Base-by-base conservation (phyloP, 2,797 vertebrate genomes). In the Sebastolobus altivelis region DNA sequence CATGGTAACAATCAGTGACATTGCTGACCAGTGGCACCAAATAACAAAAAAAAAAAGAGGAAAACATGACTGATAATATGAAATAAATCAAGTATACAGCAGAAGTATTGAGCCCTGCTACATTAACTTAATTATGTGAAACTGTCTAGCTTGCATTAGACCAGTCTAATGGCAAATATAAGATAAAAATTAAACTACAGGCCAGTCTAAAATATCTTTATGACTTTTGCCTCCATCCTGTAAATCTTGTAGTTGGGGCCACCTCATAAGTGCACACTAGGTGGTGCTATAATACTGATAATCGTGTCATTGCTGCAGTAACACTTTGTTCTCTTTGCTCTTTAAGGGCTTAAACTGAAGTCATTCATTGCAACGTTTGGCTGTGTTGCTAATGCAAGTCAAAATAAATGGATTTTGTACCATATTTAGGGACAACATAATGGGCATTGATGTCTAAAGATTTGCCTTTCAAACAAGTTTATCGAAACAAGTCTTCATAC, bases 271-370 rank as follows among this genome's bases (percentile, higher is more conserved):
- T 52, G 38, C 8, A 25, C 93, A 88, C 83, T 81, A 82, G 92
- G 74, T 88, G 87, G 89, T 25, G 88, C 35, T 85, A 46, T 79
- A 63, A 61, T 46, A 84, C 80, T 62, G n/a, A 63, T 14, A 46
- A 54, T 52, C 22, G 5, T 55, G 8, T 62, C 8, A 52, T 22
- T 67, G 29, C 10, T 31, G 13, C 14, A 35, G 56, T 63, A 35
- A 35, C 13, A 18, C 11, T 7, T 11, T 25, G 12, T 37, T 25
- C 29, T 20, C 9, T 37, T 9, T 37, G 6, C 25, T 62, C 49
- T 43, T 13, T 14, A 2, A n/a, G 14, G 27, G 18, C 6, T 29
- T 55, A 12, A 66, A n/a, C 27, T 55, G 10, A 70, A 69, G 20
- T 71, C 3, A 54, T 38, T 54, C 5, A 31, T 3, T 16, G 12